Evolutionary conservation across 2,888 invertebrate genomes (phyloP).

Genomic region (Apamea epomidion): DNA sequence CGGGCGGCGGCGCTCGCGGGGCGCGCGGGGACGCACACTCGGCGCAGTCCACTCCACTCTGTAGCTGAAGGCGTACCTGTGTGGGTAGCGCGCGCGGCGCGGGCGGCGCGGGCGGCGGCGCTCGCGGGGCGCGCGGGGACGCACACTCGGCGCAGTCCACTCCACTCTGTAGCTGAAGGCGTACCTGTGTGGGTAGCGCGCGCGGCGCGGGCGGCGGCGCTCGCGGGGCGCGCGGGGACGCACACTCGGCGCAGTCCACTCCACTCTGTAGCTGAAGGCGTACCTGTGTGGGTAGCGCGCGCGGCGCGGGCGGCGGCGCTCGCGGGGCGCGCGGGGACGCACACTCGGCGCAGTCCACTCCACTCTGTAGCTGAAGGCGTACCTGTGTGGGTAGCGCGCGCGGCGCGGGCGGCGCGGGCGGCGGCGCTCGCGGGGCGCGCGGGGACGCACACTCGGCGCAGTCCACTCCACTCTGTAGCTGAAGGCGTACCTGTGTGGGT

Average conservation of each 20-base stretch:
- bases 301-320: slow-evolving; percentile 78
- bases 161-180: slow-evolving; percentile 53
- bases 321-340: slow-evolving; percentile 80
- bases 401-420: slow-evolving; percentile 77
- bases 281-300: slow-evolving; percentile 74
- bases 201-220: slow-evolving; percentile 79
- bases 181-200: slow-evolving; percentile 72
- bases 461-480: slow-evolving; percentile 68
- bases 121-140: slow-evolving; percentile 78
- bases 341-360: slow-evolving; percentile 82
- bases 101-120: slow-evolving; percentile 78
- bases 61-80: slow-evolving; percentile 66
- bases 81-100: slow-evolving; percentile 72
- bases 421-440: slow-evolving; percentile 76
- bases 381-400: slow-evolving; percentile 74
- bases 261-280: slow-evolving; percentile 54
- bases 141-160: slow-evolving; percentile 84
- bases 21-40: slow-evolving; percentile 84
- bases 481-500: slow-evolving; percentile 70
- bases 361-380: slow-evolving; percentile 50
- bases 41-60: slow-evolving; percentile 76
- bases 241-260: slow-evolving; percentile 83
- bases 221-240: slow-evolving; percentile 79
- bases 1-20: slow-evolving; percentile 77
- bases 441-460: slow-evolving; percentile 85